Evolutionary conservation across 2,113 vertebrate species (phyloP).

Genomic region (Quiscalus mexicanus): DNA sequence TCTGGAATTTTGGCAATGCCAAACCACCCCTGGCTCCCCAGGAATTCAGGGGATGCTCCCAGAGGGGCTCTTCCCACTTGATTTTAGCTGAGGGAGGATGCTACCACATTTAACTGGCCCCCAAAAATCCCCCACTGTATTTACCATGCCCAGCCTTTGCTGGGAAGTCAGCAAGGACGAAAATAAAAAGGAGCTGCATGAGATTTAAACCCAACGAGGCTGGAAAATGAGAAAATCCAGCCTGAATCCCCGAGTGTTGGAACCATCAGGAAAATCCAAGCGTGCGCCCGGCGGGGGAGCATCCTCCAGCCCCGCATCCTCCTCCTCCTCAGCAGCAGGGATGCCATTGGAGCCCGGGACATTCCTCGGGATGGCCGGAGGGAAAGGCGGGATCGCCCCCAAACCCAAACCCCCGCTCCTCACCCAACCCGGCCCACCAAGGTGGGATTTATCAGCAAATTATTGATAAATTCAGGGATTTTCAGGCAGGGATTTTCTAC

Average conservation of each 20-base stretch:
- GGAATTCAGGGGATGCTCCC: not conserved
- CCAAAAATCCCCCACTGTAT: not conserved
- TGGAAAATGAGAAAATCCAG: not conserved
- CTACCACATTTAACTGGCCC: not conserved
- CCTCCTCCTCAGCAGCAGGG: not conserved
- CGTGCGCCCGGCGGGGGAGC: not conserved
- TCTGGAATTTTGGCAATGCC: not conserved
- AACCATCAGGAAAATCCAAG: not conserved
- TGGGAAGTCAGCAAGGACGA: not conserved
- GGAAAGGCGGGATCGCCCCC: not conserved
- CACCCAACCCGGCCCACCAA: fast-evolving
- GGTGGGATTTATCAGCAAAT: not conserved
- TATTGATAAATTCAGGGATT: not conserved
- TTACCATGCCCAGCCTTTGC: not conserved
- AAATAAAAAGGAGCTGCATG: not conserved
- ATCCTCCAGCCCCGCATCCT: not conserved
- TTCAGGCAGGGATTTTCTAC: not conserved
- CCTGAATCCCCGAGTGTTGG: not conserved
- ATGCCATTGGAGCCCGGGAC: not conserved
- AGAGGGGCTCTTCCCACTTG: not conserved
- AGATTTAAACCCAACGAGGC: not conserved
- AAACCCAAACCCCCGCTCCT: fast-evolving
- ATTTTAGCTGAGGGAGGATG: not conserved
- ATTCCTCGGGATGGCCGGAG: not conserved
- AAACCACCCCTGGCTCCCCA: not conserved